phyloP scores from a whole-genome alignment of 2,113 vertebrate genomes.

The Dasyurus viverrinus region DNA sequence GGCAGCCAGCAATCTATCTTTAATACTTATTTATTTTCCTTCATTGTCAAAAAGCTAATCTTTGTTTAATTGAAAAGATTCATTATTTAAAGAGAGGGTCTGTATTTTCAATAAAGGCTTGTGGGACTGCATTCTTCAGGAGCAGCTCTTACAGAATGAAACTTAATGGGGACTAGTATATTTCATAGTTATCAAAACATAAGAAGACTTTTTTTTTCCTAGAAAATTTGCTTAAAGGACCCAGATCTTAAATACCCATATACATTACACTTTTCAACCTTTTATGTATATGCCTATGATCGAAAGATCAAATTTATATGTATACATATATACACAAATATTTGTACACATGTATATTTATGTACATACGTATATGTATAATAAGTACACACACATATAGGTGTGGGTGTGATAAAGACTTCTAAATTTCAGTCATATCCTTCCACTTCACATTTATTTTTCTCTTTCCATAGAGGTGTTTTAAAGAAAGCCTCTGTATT shows the following conservation, averaged over 20 bases:
- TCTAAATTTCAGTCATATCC: not conserved
- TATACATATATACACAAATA: not conserved
- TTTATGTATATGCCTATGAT: not conserved
- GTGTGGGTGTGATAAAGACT: not conserved
- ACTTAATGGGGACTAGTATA: not conserved
- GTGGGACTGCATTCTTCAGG: not conserved
- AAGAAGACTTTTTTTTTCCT: not conserved
- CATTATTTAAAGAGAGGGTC: not conserved
- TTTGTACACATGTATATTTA: too few species aligned
- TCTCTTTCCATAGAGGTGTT: not conserved
- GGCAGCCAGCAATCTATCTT: not conserved
- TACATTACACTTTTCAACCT: not conserved
- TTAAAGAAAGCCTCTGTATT: not conserved
- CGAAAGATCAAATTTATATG: not conserved
- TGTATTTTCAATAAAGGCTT: not conserved
- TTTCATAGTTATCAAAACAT: not conserved
- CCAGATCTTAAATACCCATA: not conserved
- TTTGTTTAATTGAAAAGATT: not conserved
- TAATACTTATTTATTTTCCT: constrained; percentile 5
- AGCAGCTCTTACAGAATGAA: not conserved
- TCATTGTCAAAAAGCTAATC: constrained; percentile 19
- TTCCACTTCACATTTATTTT: not conserved
- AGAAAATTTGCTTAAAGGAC: not conserved
- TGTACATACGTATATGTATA: not conserved
- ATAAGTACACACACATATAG: too few species aligned